Base-by-base conservation (phyloP, 2,888 invertebrate species). In the Heliconius charithonia region DNA sequence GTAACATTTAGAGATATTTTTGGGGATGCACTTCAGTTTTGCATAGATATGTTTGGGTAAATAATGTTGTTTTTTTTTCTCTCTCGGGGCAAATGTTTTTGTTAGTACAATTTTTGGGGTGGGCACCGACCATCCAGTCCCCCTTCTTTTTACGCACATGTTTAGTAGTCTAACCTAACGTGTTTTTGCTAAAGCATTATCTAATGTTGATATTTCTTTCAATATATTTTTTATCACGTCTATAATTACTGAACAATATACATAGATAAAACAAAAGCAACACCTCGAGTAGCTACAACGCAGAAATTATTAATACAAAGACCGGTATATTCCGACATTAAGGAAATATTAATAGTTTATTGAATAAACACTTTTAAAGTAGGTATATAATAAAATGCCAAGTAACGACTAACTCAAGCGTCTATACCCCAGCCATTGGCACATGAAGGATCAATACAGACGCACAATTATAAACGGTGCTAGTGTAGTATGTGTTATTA, bases 391-490 rank as follows among this genome's bases (percentile, higher is more conserved):
- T 72, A 22, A 72, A 72, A 72, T 72, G 56, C 32, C 72, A 72
- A 72, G 72, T 59, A 56, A 72, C 56, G 32, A 56, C 56, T 59
- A 37, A 59, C 59, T 65, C 32, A 77, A 72, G 72, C 65, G 27
- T 27, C 63, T 56, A 72, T 22, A 22, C 63, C 51, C 56, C 32
- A 41, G 59, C 22, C 73, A 45, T 25, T 67, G 79, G 67, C 69
- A 75, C 76, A 62, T 67, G 70, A 76, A 63, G 77, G 63, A 80
- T 80, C 79, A 77, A 80, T 80, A 71, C 78, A 74, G 63, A 59
- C 72, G 73, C 73, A 73, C 81, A 80, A 81, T 81, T 78, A 83
- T 82, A 82, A 79, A 78, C 71, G 32, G 7, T 59, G 59, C 32
- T 59, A n/a, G 32, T 37, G 9, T 37, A 37, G 25, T 59, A 72